phyloP scores from a whole-genome alignment of 2,888 invertebrate species.

The Eurois occulta region DNA sequence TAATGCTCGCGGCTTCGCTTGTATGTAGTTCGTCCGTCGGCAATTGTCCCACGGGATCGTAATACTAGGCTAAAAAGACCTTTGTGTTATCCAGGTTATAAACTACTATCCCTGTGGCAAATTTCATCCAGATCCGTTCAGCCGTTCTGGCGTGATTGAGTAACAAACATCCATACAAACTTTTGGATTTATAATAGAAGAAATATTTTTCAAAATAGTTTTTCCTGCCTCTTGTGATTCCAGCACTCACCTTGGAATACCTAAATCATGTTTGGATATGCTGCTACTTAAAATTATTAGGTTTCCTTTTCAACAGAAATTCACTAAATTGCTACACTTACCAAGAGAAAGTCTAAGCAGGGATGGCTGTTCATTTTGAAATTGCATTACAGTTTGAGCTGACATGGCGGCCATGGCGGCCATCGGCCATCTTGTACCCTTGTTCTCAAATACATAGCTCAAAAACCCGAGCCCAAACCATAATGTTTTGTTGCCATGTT shows the following conservation, averaged over 20 bases:
- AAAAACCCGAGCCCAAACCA: not conserved
- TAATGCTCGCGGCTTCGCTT: not conserved
- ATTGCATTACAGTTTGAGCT: not conserved
- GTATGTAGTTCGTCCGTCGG: not conserved
- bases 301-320: not conserved
- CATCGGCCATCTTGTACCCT: not conserved
- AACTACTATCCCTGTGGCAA: not conserved
- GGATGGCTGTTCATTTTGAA: not conserved
- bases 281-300: not conserved
- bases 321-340: not conserved
- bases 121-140: not conserved
- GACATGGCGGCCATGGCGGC: not conserved
- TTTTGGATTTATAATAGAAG: not conserved
- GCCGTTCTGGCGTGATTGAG: not conserved
- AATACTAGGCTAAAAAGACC: not conserved
- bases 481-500: not conserved
- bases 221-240: not conserved
- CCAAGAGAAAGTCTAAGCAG: not conserved
- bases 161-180: not conserved
- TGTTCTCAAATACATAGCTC: constrained; percentile 3
- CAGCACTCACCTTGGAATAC: not conserved
- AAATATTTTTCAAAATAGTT: not conserved
- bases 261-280: not conserved
- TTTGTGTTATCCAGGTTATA: not conserved
- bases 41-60: not conserved